These are phyloP conservation scores for Gnathonemus echidnorhynchus DNA, from an alignment of 2,113 vertebrate genomes.

Conservation along the genomic window DNA sequence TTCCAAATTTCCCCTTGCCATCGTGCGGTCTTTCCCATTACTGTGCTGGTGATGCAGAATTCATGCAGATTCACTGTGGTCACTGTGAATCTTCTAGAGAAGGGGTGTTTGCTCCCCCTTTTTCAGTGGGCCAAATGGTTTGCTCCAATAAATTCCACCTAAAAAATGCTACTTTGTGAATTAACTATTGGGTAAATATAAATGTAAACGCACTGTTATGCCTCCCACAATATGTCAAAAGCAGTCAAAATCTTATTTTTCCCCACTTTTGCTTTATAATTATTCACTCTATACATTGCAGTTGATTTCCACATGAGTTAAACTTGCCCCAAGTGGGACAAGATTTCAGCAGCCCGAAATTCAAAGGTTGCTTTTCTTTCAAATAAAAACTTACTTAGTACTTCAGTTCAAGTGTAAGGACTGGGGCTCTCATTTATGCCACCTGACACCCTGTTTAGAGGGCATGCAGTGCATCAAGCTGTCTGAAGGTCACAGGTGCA, in stretches of 20 bases:
- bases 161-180: neutral
- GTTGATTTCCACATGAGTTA: neutral
- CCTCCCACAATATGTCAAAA: neutral
- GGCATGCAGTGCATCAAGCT: neutral
- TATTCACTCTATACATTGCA: neutral
- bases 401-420: neutral
- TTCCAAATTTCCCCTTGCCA: neutral
- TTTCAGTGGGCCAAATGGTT: neutral
- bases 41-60: neutral
- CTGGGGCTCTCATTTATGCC: neutral
- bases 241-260: neutral
- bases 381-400: neutral
- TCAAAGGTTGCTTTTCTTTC: neutral
- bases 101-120: neutral
- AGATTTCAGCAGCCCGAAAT: neutral
- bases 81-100: neutral
- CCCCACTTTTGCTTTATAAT: neutral
- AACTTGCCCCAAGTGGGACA: neutral
- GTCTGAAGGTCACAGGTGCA: neutral
- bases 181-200: neutral
- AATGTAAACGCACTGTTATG: neutral
- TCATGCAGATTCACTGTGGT: neutral
- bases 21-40: neutral
- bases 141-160: neutral
- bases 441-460: neutral